Evolutionary conservation across 2,888 invertebrate genomes (phyloP), one percentile per base, ranked within the genome.

Genomic region (Dasypogon diadema): DNA sequence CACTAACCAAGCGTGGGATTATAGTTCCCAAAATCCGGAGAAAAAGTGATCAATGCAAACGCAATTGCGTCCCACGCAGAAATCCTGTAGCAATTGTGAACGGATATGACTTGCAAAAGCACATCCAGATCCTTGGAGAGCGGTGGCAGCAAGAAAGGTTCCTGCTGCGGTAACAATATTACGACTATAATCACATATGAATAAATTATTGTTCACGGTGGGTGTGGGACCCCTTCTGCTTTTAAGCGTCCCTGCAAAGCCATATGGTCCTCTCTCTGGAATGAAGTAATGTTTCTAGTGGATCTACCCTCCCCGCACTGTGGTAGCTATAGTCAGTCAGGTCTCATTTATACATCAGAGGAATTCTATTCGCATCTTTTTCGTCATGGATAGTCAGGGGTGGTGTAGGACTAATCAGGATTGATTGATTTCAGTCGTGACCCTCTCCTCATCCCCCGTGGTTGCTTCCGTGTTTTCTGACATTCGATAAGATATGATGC

Each of bases 171-270:
- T 74, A 74, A 74, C 26, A 82, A 81, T 83, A 83, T 84, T 84
- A 82, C 83, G 81, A 82, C 82, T 82, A 84, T 84, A 84, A 85
- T 85, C 84, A 83, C 83, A 84, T 84, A 85, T 85, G 85, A 85
- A 85, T 85, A 85, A 85, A 85, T 85, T 85, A 85, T 84, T 81
- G 51, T 51, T 70, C 54, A 70, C 21, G 30, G 34, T 30, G 51
- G 54, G 70, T 54, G 12, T 30, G 14, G 26, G 21, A 37, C 10
- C 70, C 26, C 34, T 34, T 48, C 46, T 46, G 65, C 37, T 37
- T 22, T 70, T 56, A 14, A 26, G 46, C 2, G 24, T 70, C 58
- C 58, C 51, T 74, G 65, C 74, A n/a, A 56, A 26, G 76, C 76
- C 76, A 76, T 76, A 76, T 76, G 76, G 76, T 74, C 21, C 54